A percentile compares a stretch with the other conserved stretches of the same genome.
phyloP scores from a whole-genome alignment of 2,113 vertebrate genomes.

The Gasterosteus aculeatus region DNA sequence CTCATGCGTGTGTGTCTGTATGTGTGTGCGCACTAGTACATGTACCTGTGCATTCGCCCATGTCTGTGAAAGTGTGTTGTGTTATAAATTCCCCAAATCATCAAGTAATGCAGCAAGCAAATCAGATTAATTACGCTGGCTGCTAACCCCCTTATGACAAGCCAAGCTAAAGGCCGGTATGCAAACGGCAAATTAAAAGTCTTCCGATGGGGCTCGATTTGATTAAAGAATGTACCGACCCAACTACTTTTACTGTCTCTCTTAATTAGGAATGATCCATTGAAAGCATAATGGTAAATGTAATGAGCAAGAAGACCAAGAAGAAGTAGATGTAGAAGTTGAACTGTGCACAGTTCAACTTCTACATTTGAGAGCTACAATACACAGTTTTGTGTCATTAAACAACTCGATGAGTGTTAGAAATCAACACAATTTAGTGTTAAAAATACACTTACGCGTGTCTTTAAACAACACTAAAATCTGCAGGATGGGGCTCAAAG shows the following conservation, averaged over 20 bases:
- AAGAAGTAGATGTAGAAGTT: neutral
- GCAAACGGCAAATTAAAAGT: slow-evolving; percentile 29
- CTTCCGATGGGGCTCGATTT: slow-evolving; percentile 6
- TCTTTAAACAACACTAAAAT: too few species aligned
- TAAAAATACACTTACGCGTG: too few species aligned
- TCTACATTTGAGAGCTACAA: too few species aligned
- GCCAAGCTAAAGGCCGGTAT: neutral
- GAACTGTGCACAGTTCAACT: neutral
- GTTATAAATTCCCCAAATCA: slow-evolving; percentile 2
- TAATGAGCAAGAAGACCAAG: slow-evolving; percentile 12
- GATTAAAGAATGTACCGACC: slow-evolving; percentile 9
- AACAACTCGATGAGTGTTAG: too few species aligned
- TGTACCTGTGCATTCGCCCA: neutral
- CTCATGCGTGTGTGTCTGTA: neutral
- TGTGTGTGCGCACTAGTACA: neutral
- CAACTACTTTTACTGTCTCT: slow-evolving; percentile 16
- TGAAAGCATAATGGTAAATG: slow-evolving; percentile 18
- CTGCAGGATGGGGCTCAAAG: too few species aligned
- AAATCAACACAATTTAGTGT: too few species aligned
- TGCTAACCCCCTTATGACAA: slow-evolving; percentile 2
- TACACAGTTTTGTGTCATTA: too few species aligned
- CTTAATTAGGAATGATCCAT: slow-evolving; percentile 10
- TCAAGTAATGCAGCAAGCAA: neutral
- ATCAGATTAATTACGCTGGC: slow-evolving; percentile 18
- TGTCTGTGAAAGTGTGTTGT: neutral